Base-by-base conservation (phyloP, 2,113 vertebrate genomes). In the Neoarius graeffei region DNA sequence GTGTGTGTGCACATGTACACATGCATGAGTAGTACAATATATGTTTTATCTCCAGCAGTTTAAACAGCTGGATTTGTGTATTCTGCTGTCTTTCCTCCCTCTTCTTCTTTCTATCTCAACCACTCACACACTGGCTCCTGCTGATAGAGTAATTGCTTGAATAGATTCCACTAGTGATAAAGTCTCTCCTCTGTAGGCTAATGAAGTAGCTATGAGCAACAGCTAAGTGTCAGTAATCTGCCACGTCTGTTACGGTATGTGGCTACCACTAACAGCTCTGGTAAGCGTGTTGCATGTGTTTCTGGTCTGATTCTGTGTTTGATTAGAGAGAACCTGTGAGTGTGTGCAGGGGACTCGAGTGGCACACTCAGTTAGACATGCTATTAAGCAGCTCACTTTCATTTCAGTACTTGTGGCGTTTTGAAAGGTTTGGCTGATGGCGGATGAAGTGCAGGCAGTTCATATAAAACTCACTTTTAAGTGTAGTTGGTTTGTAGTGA, bases 141-240 rank as follows among this genome's bases (percentile, higher is more conserved):
- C 91, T 89, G 90, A 89, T 92, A 84, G 89, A 62, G 42, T 89
- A 92, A 91, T 91, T 91, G 71, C 86, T 89, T 82, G 89, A 91
- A 93, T 91, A 88, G 87, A 90, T 91, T 92, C 85, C 84, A 89
- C 54, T 87, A 67, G 85, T 69, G 86, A 91, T 91, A 88, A 89
- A 85, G 82, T 66, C 60, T 85, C 88, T 91, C 74, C 74, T 83
- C 85, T 90, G 54, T 83, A 11, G 88, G 79, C 83, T 91, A 90
- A 91, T 91, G 82, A 88, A 87, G 76, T 81, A 87, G 81, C 81
- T 79, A 79, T 66, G 62, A 88, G 66, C 66, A 88, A 60, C 82
- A 82, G 80, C 69, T 88, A 89, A 91, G 90, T 83, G 59, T 59
- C 76, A 86, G 83, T 88, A 89, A 92, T 88, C 84, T 90, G 25